Percentiles rank a stretch among this genome's conserved stretches.
phyloP scores from a whole-genome alignment of 2,888 invertebrate species.

The Sabatieria punctata region DNA sequence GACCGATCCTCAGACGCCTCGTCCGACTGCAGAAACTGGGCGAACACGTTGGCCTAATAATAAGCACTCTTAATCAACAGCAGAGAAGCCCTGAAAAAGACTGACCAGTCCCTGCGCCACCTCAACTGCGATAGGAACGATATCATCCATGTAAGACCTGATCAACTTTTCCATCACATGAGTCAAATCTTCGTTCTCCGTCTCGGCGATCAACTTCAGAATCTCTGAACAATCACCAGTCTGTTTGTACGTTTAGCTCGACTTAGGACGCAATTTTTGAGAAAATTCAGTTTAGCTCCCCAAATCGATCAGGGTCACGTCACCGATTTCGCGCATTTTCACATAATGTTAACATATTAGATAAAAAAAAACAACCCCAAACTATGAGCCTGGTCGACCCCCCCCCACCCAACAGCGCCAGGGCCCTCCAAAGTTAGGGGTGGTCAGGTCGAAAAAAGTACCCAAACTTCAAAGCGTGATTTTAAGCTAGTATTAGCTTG shows the following conservation, averaged over 20 bases:
- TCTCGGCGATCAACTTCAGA: background rate
- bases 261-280: background rate
- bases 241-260: background rate
- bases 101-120: slow-evolving; percentile 70
- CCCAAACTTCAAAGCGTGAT: too few species aligned
- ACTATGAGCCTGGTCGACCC: too few species aligned
- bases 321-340: slow-evolving; percentile 11
- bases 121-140: slow-evolving; percentile 58
- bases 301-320: background rate
- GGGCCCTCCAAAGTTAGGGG: too few species aligned
- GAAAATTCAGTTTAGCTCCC: too few species aligned
- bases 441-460: too few species aligned
- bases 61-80: background rate
- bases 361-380: too few species aligned
- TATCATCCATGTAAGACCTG: slow-evolving; percentile 22
- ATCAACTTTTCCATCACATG: slow-evolving; percentile 65
- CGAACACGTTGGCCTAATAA: slow-evolving; percentile 23
- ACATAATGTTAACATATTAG: too few species aligned
- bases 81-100: slow-evolving; percentile 4
- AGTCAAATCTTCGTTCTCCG: slow-evolving; percentile 85
- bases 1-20: slow-evolving; percentile 71
- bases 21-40: slow-evolving; percentile 29
- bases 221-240: background rate
- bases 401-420: too few species aligned
- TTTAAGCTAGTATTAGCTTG: too few species aligned